A percentile compares a stretch with the other conserved stretches of the same genome.
These are phyloP conservation scores for Muschampia plurimacula DNA, from an alignment of 2,888 invertebrate species.

Conservation along the genomic window DNA sequence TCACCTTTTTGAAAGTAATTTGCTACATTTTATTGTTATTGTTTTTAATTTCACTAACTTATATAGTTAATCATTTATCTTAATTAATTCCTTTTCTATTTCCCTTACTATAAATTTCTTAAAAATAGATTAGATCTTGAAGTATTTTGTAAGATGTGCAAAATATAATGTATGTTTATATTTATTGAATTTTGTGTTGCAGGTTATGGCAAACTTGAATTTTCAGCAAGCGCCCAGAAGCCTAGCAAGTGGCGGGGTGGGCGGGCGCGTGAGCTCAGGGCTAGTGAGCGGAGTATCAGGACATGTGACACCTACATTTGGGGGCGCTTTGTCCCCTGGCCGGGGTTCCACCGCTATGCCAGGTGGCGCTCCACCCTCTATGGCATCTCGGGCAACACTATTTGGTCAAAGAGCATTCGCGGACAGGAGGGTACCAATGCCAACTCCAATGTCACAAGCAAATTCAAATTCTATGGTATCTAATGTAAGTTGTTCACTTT, in stretches of 20 bases:
- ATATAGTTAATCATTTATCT: background rate
- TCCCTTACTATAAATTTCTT: background rate
- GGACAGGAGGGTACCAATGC: conserved; percentile 90
- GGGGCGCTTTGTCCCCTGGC: conserved; percentile 79
- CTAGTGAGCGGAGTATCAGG: conserved; percentile 90
- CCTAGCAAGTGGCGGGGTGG: conserved; percentile 90
- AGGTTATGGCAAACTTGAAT: conserved; percentile 97
- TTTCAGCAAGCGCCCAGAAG: conserved; percentile 95
- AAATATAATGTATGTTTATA: background rate
- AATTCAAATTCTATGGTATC: conserved; percentile 83
- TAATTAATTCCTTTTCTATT: background rate
- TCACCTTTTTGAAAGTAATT: background rate
- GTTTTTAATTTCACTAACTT: background rate
- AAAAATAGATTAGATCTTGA: background rate
- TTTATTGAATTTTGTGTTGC: conserved; percentile 46
- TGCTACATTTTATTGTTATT: background rate
- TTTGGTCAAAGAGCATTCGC: conserved; percentile 93
- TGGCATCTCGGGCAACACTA: conserved; percentile 87
- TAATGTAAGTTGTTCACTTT: conserved; percentile 28
- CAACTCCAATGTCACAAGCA: conserved; percentile 84
- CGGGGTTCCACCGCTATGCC: conserved; percentile 77
- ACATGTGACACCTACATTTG: conserved; percentile 84
- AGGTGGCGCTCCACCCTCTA: conserved; percentile 82
- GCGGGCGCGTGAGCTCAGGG: conserved; percentile 86
- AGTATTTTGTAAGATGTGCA: background rate